Evolutionary conservation across 2,888 invertebrate genomes (phyloP).

Genomic region (Graphium colonna): DNA sequence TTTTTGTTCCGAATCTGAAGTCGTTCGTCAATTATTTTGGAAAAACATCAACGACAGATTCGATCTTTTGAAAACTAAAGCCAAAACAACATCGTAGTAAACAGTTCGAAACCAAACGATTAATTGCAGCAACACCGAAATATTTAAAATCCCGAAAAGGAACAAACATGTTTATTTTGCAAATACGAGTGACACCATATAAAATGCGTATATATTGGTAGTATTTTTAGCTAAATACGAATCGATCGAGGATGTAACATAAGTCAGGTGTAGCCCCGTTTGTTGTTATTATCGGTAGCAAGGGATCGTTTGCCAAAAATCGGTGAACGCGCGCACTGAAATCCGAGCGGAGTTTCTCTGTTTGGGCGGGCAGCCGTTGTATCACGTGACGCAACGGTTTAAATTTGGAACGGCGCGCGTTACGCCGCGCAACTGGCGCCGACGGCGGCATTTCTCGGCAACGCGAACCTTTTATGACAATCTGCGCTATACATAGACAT

Average conservation of each 20-base stretch:
- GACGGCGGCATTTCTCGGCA: constrained; percentile 56
- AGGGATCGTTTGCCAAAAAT: constrained; percentile 40
- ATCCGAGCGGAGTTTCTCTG: constrained; percentile 76
- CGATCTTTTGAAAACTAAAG: neutral
- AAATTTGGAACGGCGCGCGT: constrained; percentile 71
- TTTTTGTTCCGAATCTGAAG: constrained; percentile 34
- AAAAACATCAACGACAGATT: constrained; percentile 15
- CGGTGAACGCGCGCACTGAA: constrained; percentile 57
- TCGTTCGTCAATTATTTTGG: constrained; percentile 42
- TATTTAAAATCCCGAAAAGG: no score
- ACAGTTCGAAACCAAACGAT: neutral
- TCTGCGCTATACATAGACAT: constrained; percentile 63
- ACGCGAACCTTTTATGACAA: constrained; percentile 74
- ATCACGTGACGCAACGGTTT: constrained; percentile 70
- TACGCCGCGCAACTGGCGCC: constrained; percentile 54
- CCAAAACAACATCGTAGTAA: neutral
- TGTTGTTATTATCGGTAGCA: constrained; percentile 22
- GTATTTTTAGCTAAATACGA: neutral
- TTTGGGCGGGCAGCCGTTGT: constrained; percentile 74
- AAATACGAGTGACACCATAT: neutral
- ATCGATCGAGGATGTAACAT: neutral
- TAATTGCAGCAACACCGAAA: neutral
- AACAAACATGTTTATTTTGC: no score
- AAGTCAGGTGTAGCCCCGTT: neutral
- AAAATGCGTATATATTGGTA: neutral